Percentiles rank a stretch among this genome's conserved stretches.
These are phyloP conservation scores for Anabas testudineus DNA, from an alignment of 2,797 vertebrate genomes.

Conservation along the genomic window DNA sequence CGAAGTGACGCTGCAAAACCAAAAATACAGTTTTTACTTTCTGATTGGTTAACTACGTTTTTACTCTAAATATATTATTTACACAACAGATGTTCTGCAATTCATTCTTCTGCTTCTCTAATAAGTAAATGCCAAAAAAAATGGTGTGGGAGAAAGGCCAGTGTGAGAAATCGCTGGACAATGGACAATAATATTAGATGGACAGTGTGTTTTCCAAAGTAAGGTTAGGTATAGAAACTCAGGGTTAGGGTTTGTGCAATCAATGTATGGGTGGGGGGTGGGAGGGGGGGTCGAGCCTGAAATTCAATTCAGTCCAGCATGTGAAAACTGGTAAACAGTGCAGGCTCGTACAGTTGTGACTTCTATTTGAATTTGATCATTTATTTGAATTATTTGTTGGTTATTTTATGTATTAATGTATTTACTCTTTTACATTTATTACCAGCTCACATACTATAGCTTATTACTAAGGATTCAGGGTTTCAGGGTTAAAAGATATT, in stretches of 20 bases:
- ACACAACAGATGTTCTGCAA: not conserved
- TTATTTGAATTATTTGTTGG: slow-evolving; percentile 10
- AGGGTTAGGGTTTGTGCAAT: not conserved
- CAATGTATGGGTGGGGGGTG: no score
- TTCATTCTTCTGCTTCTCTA: slow-evolving; percentile 7
- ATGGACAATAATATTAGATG: not conserved
- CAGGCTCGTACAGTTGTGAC: not conserved
- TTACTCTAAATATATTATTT: slow-evolving; percentile 4
- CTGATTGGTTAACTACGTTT: slow-evolving; percentile 7
- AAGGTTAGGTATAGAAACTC: not conserved
- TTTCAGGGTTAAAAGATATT: not conserved
- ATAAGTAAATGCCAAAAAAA: not conserved
- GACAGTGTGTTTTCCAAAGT: not conserved
- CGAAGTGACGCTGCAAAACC: slow-evolving; percentile 1
- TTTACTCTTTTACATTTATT: slow-evolving; percentile 17
- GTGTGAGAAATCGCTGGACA: not conserved
- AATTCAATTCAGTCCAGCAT: not conserved
- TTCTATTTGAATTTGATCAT: not conserved
- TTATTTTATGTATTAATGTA: slow-evolving; percentile 3
- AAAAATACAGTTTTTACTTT: slow-evolving; percentile 9
- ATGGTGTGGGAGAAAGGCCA: not conserved
- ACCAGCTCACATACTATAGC: not conserved
- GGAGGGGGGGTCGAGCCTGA: not conserved
- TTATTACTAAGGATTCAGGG: slow-evolving; percentile 1
- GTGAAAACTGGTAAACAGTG: not conserved